These are phyloP conservation scores for Pogonocichla stellata DNA, from an alignment of 2,113 vertebrate genomes.

Conservation along the genomic window DNA sequence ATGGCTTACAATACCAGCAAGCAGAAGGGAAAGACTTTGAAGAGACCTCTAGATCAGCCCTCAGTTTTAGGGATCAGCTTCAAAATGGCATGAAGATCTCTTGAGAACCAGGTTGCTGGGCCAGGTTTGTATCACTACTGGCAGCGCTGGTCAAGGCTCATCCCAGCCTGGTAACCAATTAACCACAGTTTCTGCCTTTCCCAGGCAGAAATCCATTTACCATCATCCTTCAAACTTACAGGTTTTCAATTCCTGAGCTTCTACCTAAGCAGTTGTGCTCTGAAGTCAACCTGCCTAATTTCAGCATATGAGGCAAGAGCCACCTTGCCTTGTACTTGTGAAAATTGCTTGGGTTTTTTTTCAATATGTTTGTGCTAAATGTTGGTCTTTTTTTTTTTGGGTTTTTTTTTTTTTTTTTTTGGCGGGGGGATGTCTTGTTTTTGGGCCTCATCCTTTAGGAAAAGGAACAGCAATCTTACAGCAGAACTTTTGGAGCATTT, in stretches of 20 bases:
- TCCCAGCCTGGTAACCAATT: background rate
- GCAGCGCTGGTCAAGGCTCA: background rate
- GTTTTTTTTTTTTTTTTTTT: background rate
- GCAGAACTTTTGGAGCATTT: background rate
- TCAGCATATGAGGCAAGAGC: background rate
- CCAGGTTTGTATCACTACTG: background rate
- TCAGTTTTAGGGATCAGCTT: background rate
- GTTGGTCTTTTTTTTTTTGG: background rate
- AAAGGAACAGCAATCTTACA: background rate
- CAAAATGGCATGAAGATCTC: background rate
- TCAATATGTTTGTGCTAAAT: background rate
- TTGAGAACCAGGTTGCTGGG: fast-evolving
- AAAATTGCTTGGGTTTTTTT: background rate
- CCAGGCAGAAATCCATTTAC: background rate
- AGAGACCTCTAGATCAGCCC: background rate
- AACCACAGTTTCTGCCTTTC: background rate
- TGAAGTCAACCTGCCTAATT: background rate
- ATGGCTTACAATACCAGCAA: background rate
- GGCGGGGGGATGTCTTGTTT: background rate
- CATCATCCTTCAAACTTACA: background rate
- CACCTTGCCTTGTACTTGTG: background rate
- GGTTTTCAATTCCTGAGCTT: background rate
- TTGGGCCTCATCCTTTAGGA: background rate
- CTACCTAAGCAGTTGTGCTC: background rate
- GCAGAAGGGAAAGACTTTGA: background rate